Percentiles rank a stretch among this genome's conserved stretches.
Evolutionary conservation across 2,888 invertebrate species (phyloP).

Genomic region (Anthophora plumipes): DNA sequence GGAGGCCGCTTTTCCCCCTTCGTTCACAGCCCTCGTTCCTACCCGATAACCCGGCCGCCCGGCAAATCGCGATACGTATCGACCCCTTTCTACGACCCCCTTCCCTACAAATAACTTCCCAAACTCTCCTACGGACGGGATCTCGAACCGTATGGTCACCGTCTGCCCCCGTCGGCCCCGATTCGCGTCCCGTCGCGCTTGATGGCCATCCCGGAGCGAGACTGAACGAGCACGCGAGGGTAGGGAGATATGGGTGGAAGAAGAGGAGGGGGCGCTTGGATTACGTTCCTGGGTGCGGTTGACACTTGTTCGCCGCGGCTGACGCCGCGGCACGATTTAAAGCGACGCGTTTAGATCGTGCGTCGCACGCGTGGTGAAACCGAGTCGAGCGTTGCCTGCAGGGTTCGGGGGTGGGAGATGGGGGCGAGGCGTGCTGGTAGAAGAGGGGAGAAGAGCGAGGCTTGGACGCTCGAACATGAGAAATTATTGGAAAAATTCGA

Average conservation of each 20-base stretch:
- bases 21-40: slow-evolving; percentile 51
- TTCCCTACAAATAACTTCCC: slow-evolving; percentile 71
- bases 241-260: too few species aligned
- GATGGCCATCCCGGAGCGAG: slow-evolving; percentile 28
- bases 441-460: background rate
- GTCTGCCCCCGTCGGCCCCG: slow-evolving; percentile 38
- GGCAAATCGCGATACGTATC: slow-evolving; percentile 81
- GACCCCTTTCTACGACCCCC: slow-evolving; percentile 75
- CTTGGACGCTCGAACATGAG: slow-evolving; percentile 28
- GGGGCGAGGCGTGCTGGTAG: background rate
- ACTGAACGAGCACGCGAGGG: background rate
- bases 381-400: slow-evolving; percentile 8
- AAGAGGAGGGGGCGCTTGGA: slow-evolving; percentile 19
- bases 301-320: slow-evolving; percentile 59
- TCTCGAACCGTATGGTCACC: slow-evolving; percentile 42
- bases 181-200: slow-evolving; percentile 41
- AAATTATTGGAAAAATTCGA: slow-evolving; percentile 51
- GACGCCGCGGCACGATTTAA: slow-evolving; percentile 48
- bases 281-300: slow-evolving; percentile 60
- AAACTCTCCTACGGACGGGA: slow-evolving; percentile 61
- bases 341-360: slow-evolving; percentile 48
- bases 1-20: slow-evolving; percentile 26
- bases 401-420: background rate
- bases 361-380: slow-evolving; percentile 30
- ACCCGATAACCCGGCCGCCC: slow-evolving; percentile 75